Evolutionary conservation across 2,797 vertebrate species (phyloP), one percentile per base, ranked within the genome.

Genomic region (Synanceia verrucosa): DNA sequence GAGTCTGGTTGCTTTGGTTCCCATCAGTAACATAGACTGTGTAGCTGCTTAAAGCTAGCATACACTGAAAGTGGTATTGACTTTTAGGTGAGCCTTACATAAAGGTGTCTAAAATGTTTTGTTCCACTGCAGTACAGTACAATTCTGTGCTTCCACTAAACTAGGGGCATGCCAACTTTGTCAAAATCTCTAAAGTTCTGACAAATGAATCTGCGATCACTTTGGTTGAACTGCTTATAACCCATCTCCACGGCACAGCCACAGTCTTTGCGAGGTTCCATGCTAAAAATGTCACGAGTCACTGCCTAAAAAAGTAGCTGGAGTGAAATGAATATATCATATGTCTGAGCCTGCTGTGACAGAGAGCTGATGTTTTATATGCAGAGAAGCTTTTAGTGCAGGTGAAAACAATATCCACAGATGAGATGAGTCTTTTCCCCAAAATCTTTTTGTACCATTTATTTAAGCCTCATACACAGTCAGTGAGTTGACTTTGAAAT

Each of bases 351-450:
- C 26, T 24, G 50, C 19, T 24, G 44, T 34, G 44, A 29, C 60
- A 57, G 44, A 63, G 61, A 2, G 24, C 36, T 18, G 50, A 34
- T 60, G 33, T 47, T 58, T 28, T 37, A 2, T 36, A 16, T 43
- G 26, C 48, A 67, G 33, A 62, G 60, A 46, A 9, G 43, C 41
- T 68, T 57, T 60, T 39, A 77, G 73, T 58, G 63, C 29, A 29
- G 41, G 11, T 47, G 18, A 52, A 75, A 57, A 57, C 2, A 4
- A 31, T 21, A 34, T 24, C 11, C 33, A 29, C 12, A 53, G 36
- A 28, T 72, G 29, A 19, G 9, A 65, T 13, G 3, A 33, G 23
- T 26, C n/a, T 36, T 13, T n/a, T 14, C 18, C 23, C 12, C 14
- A 16, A 51, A 60, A 44, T 6, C n/a, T n/a, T n/a, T n/a, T n/a